These are phyloP conservation scores for Amphilophus citrinellus DNA, from an alignment of 2,113 vertebrate genomes.

Conservation along the genomic window DNA sequence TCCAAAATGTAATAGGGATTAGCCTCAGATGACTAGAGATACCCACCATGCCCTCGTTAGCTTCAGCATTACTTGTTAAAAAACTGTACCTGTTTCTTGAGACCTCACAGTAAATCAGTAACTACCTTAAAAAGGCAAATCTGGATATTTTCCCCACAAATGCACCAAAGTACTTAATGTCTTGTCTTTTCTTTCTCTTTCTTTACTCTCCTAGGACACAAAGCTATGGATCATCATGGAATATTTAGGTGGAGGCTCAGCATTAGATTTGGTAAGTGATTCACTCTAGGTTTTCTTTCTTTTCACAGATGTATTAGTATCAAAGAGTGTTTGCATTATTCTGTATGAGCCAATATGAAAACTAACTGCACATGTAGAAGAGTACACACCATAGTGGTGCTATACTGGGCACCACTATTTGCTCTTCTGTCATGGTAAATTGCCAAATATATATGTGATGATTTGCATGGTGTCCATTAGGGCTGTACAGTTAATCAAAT, in stretches of 20 bases:
- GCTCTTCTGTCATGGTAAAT: too few species aligned
- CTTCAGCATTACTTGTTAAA: conserved; percentile 18
- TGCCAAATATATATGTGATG: too few species aligned
- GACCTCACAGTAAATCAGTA: not conserved
- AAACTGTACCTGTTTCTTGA: not conserved
- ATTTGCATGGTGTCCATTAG: too few species aligned
- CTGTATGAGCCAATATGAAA: too few species aligned
- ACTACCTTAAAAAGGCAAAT: too few species aligned
- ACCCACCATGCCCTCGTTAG: conserved; percentile 30
- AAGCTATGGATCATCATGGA: conserved; percentile 99
- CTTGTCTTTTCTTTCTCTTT: conserved; percentile 14
- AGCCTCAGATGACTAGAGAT: conserved; percentile 31
- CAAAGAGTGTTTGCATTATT: too few species aligned
- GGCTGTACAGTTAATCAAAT: too few species aligned
- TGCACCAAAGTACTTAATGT: not conserved
- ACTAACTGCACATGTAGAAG: not conserved
- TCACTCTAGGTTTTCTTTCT: not conserved
- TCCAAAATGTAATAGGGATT: conserved; percentile 64
- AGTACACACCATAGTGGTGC: too few species aligned
- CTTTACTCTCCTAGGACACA: conserved; percentile 84
- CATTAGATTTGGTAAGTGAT: conserved; percentile 91
- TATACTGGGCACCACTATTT: too few species aligned
- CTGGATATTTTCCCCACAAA: not conserved
- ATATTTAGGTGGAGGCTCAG: conserved; percentile 94
- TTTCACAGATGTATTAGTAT: not conserved